Base-by-base conservation (phyloP, 2,888 invertebrate species). In the Chrysopilus asiliformis region DNA sequence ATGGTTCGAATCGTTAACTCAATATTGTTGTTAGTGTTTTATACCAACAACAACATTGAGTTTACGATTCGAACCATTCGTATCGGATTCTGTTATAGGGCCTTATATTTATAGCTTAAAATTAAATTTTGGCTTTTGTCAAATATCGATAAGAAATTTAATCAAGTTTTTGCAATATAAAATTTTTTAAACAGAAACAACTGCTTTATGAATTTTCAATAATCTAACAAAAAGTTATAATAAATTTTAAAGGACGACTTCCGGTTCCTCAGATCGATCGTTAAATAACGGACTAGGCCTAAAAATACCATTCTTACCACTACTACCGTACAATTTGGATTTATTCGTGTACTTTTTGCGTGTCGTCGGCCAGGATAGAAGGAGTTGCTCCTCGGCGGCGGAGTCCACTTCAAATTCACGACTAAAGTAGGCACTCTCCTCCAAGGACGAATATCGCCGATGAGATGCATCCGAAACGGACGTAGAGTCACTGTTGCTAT, bases 291-390 rank as follows among this genome's bases (percentile, higher is more conserved):
- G 42, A 33, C 38, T 45, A 9, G 41, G 36, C 19, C 27, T 35
- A 16, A 41, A 40, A 16, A 40, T 18, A 2, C 38, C 39, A 30
- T 40, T 41, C 10, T 30, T 30, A 24, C 36, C 33, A n/a, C 30
- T 38, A 3, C 31, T 22, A 19, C 34, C 33, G 13, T 41, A 41
- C 8, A 38, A 18, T 27, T 42, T 42, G 14, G 17, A 43, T 39
- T 39, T 26, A 34, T 43, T 42, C 44, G 16, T 47, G 36, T 37
- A 43, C 46, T 46, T 52, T 45, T 49, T 53, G 43, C 57, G 56
- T 22, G 57, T 55, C 5, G 54, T 49, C 20, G 71, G 70, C 74
- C 73, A 74, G 16, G 70, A 68, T 29, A 74, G 62, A 26, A 73
- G 57, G 15, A 68, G 53, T 42, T 68, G 65, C 48, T 73, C 70